Evolutionary conservation across 1,140 invertebrate genomes (phyloP), one percentile per base, ranked within the genome.

Genomic region (Rhyzopertha dominica): DNA sequence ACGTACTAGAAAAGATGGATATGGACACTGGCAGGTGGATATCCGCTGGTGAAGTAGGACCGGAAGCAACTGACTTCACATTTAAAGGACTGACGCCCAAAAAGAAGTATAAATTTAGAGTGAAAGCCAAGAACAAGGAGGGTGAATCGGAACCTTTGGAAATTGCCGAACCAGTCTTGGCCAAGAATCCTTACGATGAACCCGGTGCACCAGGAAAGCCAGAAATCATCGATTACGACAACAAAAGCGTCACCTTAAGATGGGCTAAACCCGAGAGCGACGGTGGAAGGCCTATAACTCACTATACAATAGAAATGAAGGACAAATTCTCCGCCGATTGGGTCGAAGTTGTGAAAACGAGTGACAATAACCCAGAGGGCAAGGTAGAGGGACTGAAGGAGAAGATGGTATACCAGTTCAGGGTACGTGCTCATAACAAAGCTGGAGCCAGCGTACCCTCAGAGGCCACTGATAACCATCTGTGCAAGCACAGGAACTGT

Each of bases 101-200:
- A 56, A 97, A 98, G 70, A 94, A 92, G 58, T 99, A 99, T 70
- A 96, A 98, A 70, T 96, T 99, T 75, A 78, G 96, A 30, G 95
- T 99, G 0, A 95, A 93, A 58, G 96, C 96, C 20, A 87, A 95
- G 20, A 99, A 99, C 68, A 97, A 97, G 64, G 96, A 98, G 73
- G 96, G 96, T 1, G 87, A 95, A 72, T 95, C 95, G 0, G 94
- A 98, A 56, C 92, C 96, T 17, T 70, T 98, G 29, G 90, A 94
- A 67, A 92, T 91, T 18, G 83, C 85, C 8, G 89, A 91, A 55
- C 73, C 85, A 3, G 92, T 95, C 53, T 51, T 84, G 20, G 95
- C 95, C 19, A 97, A 91, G 66, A 98, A 98, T 79, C 95, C 95
- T 38, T 99, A 97, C 62, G 89, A 92, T 63, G 88, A 90, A 52